A percentile compares a stretch with the other conserved stretches of the same genome.
Evolutionary conservation across 2,888 invertebrate species (phyloP).

Genomic region (Netelia fuscicornis): DNA sequence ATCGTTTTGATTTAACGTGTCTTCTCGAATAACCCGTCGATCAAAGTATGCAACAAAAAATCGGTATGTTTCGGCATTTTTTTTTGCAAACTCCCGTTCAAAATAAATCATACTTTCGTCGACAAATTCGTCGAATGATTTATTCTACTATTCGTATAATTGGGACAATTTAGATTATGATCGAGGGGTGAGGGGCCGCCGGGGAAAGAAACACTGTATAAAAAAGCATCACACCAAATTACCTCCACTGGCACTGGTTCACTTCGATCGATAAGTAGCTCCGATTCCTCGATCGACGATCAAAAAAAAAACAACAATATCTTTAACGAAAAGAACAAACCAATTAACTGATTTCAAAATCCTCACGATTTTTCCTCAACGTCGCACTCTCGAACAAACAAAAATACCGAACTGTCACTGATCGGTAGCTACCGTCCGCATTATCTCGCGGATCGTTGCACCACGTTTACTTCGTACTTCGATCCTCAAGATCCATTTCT

Average conservation of each 20-base stretch:
- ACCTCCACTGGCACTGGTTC: conserved; percentile 79
- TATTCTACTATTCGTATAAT: too few species aligned
- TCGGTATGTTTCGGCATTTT: too few species aligned
- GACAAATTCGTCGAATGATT: too few species aligned
- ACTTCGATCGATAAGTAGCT: conserved; percentile 75
- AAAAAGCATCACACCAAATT: conserved; percentile 71
- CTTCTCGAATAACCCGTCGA: too few species aligned
- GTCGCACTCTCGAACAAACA: conserved; percentile 41
- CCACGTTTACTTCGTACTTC: conserved; percentile 58
- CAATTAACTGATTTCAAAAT: conserved; percentile 32
- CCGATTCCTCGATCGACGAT: conserved; percentile 53
- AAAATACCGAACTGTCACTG: conserved; percentile 63
- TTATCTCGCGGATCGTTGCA: conserved; percentile 57
- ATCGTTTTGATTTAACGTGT: conserved; percentile 3
- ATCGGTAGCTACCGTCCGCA: conserved; percentile 44
- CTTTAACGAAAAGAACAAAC: conserved; percentile 24
- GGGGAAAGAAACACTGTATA: conserved; percentile 35
- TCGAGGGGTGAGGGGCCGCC: background rate
- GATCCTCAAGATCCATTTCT: conserved; percentile 64
- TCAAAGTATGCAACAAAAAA: too few species aligned
- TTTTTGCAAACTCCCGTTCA: too few species aligned
- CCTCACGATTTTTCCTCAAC: conserved; percentile 51
- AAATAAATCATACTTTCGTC: too few species aligned
- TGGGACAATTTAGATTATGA: background rate
- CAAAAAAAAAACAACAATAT: conserved; percentile 39